Evolutionary conservation across 2,113 vertebrate genomes (phyloP), one percentile per base, ranked within the genome.

Genomic region (Apus apus): DNA sequence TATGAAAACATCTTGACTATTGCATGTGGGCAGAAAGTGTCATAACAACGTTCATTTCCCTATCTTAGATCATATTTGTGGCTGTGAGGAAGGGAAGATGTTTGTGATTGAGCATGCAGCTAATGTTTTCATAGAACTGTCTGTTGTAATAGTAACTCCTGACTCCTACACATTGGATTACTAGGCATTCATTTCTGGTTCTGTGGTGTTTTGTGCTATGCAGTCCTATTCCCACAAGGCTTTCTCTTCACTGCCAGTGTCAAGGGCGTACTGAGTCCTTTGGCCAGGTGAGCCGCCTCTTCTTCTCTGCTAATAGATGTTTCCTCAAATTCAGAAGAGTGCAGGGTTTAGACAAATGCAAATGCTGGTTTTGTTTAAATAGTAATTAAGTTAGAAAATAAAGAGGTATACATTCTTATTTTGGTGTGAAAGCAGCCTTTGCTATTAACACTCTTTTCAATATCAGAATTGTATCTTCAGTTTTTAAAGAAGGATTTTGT

Each of bases 401-500:
- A 67, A 72, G 34, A 85, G 19, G 9, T 62, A 60, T 2, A 3
- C 26, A 25, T 87, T 91, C 36, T 76, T 83, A 65, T 40, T 87
- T 13, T 15, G n/a, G 36, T 82, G 30, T 4, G 2, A 88, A 90
- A 88, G 12, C 87, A 72, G 13, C 34, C 38, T 95, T 91, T 93
- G 15, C 16, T 71, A 0, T 71, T 94, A 78, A 48, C 7, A 13
- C 25, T 67, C 25, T 67, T 9, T 58, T 57, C 48, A 93, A 64
- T 77, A 60, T 61, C 76, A 68, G 61, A 72, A 81, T 68, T 54
- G 11, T 67, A 32, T 67, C 72, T 71, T 76, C 23, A 14, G 8
- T 65, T 95, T 83, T 92, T 78, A 68, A 58, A 26, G 45, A 36
- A 89, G 57, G 40, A 68, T 92, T 92, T 67, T 94, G 26, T 96